phyloP scores from a whole-genome alignment of 2,888 invertebrate species.

The Odontocerum albicorne region DNA sequence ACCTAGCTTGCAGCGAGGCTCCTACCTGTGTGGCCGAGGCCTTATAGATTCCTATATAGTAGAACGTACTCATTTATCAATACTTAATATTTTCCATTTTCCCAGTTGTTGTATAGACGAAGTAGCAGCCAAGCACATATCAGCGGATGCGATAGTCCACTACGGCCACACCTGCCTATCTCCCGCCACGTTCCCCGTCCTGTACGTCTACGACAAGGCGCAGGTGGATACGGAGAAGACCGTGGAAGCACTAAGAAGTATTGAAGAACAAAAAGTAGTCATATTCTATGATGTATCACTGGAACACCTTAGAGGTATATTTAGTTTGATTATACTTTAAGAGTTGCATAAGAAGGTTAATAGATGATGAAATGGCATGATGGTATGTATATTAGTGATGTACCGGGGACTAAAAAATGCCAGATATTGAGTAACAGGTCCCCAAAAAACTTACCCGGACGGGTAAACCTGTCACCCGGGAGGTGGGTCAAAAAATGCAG shows the following conservation, averaged over 20 bases:
- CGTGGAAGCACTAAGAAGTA: conserved; percentile 33
- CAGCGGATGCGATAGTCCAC: conserved; percentile 85
- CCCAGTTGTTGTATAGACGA: conserved; percentile 88
- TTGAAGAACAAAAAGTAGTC: conserved; percentile 48
- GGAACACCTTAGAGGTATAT: conserved; percentile 61
- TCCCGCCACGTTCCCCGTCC: conserved; percentile 72
- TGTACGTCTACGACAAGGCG: conserved; percentile 69
- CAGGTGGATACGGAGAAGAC: conserved; percentile 56
- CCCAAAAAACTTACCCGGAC: too few relatives aligned
- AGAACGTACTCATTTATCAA: conserved; percentile 10
- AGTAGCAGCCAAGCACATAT: conserved; percentile 85
- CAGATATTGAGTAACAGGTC: too few relatives aligned
- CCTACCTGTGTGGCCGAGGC: too few relatives aligned
- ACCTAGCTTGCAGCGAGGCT: too few relatives aligned
- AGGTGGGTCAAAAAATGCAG: too few relatives aligned
- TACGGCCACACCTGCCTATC: conserved; percentile 90
- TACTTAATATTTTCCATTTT: conserved; percentile 33
- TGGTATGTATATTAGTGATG: too few relatives aligned
- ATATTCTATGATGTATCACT: conserved; percentile 70
- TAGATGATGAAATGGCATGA: too few relatives aligned
- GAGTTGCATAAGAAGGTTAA: too few relatives aligned
- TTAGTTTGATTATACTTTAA: not conserved
- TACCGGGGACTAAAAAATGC: too few relatives aligned
- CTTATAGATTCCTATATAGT: too few relatives aligned
- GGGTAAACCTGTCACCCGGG: too few relatives aligned